Evolutionary conservation across 2,113 vertebrate species (phyloP).

Genomic region (human (Homo sapiens)): DNA sequence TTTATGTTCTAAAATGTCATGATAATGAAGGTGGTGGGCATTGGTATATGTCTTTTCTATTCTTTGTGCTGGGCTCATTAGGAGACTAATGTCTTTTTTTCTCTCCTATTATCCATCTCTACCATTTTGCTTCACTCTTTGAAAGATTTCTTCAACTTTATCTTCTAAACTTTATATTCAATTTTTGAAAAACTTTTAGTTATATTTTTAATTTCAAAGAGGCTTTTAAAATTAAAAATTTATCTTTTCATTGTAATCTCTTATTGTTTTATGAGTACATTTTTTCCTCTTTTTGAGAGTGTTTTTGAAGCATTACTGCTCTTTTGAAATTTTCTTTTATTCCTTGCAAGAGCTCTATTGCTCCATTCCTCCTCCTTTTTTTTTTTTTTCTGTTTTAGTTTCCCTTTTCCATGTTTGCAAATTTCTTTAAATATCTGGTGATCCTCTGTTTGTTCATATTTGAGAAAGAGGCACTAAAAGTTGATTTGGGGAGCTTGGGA

Average conservation of each 20-base stretch:
- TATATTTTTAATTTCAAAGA: constrained; percentile 18
- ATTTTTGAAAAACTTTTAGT: constrained; percentile 4
- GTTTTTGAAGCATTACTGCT: neutral
- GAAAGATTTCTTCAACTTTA: constrained; percentile 18
- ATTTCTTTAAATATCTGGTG: constrained; percentile 15
- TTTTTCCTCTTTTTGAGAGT: neutral
- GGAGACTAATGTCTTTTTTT: neutral
- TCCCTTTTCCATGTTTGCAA: neutral
- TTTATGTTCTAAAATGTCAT: neutral
- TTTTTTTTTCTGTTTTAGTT: neutral
- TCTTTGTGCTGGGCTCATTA: neutral
- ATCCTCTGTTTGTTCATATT: neutral
- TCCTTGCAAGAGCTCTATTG: neutral
- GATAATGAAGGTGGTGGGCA: neutral
- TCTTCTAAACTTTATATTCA: neutral
- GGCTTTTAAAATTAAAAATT: neutral
- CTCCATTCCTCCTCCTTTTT: neutral
- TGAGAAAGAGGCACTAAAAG: neutral
- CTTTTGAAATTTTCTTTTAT: neutral
- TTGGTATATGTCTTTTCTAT: neutral
- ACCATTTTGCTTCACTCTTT: neutral
- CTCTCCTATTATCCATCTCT: neutral
- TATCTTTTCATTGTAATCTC: neutral
- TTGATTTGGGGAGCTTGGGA: neutral
- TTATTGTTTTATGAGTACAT: neutral